Evolutionary conservation across 2,113 vertebrate species (phyloP).

Genomic region (pig (Sus scrofa)): DNA sequence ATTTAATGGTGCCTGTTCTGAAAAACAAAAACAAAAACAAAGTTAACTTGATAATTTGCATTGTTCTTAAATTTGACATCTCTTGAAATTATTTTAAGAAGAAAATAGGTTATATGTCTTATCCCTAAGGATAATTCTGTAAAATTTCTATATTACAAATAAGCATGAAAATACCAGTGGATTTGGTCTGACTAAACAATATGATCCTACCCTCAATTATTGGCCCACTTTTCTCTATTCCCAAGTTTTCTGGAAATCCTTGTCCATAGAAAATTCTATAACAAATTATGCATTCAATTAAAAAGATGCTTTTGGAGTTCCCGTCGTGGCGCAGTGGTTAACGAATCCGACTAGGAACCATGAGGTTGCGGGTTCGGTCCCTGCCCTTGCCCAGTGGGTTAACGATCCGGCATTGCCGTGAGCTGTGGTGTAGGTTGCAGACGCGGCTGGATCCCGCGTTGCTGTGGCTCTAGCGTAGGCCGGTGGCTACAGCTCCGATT

Average conservation of each 20-base stretch:
- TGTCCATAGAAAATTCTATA: not conserved
- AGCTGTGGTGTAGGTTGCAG: too few species aligned
- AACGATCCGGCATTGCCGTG: too few species aligned
- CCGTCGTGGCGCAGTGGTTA: too few species aligned
- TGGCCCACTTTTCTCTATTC: not conserved
- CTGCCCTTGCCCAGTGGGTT: too few species aligned
- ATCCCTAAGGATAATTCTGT: not conserved
- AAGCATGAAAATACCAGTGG: constrained; percentile 33
- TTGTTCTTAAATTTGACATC: not conserved
- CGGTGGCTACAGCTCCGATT: too few species aligned
- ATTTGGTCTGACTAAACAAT: not conserved
- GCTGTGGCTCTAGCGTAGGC: too few species aligned
- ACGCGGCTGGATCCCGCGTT: too few species aligned
- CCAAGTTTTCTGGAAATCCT: not conserved
- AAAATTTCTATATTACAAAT: not conserved
- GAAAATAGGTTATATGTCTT: not conserved
- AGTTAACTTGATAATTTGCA: not conserved
- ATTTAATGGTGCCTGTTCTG: not conserved
- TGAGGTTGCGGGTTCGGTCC: too few species aligned
- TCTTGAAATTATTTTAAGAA: not conserved
- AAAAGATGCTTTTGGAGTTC: not conserved
- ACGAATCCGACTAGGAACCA: too few species aligned
- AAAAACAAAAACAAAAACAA: constrained; percentile 1
- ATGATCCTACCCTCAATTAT: not conserved
- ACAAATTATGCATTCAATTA: not conserved